Evolutionary conservation across 2,797 vertebrate genomes (phyloP).

Genomic region (Phalloptychus januarius): DNA sequence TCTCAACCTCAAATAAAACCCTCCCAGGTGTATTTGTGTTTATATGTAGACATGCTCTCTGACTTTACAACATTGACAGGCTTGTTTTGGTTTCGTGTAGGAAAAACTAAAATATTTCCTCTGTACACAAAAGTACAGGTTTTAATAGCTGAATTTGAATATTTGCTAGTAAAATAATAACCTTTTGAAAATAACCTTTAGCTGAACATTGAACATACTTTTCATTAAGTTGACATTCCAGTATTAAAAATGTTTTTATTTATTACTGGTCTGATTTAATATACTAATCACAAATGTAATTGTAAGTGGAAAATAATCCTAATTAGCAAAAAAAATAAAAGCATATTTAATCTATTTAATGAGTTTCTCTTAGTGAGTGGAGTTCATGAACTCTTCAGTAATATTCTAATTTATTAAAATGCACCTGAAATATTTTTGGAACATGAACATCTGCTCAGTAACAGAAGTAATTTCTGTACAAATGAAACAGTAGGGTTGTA

Average conservation of each 20-base stretch:
- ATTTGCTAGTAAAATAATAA: not conserved
- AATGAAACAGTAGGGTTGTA: not conserved
- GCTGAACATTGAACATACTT: not conserved
- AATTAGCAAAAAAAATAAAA: not conserved
- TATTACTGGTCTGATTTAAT: not conserved
- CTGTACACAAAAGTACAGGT: not conserved
- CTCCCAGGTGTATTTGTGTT: constrained; percentile 16
- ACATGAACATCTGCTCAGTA: not conserved
- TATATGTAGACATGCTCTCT: not conserved
- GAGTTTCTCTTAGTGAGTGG: not conserved
- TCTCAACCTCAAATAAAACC: constrained; percentile 20
- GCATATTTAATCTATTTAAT: not conserved
- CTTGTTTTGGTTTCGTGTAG: not conserved
- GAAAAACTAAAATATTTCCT: not conserved
- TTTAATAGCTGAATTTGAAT: not conserved
- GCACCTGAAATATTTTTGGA: not conserved
- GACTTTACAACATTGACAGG: not conserved
- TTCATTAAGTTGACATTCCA: not conserved
- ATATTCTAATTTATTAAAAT: not conserved
- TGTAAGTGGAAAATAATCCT: not conserved
- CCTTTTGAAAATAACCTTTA: not conserved
- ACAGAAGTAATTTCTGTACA: not conserved
- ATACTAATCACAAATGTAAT: not conserved
- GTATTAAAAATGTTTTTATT: not conserved
- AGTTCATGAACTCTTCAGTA: not conserved